A percentile compares a stretch with the other conserved stretches of the same genome.
phyloP scores from a whole-genome alignment of 1,140 invertebrate species.

The Scaptomyza hsui region DNA sequence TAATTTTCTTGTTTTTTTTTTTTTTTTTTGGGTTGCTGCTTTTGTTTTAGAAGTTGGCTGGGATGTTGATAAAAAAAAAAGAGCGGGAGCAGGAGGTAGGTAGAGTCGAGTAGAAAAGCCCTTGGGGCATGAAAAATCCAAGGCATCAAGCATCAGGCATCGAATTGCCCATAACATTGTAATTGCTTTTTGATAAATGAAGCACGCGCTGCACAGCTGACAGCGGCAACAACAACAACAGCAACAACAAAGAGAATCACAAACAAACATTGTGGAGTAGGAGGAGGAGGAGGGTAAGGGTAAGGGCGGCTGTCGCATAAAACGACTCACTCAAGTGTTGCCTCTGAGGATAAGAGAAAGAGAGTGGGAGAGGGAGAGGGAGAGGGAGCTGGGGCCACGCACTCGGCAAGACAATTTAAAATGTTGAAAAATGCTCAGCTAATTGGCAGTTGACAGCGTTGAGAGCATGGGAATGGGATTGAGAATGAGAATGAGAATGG shows the following conservation, averaged over 20 bases:
- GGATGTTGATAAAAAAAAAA: neutral
- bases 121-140: conserved; percentile 32
- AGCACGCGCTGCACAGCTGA: conserved; percentile 78
- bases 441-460: conserved; percentile 78
- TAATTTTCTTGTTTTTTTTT: neutral
- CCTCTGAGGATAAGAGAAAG: neutral
- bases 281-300: neutral
- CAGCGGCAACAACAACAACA: conserved; percentile 48
- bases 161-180: conserved; percentile 72
- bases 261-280: conserved; percentile 4
- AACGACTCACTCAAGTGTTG: conserved; percentile 74
- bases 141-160: conserved; percentile 53
- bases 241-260: conserved; percentile 36
- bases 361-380: neutral
- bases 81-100: too few relatives aligned
- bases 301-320: conserved; percentile 36
- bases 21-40: conserved; percentile 8
- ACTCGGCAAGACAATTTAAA: conserved; percentile 77
- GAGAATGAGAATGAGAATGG: conserved; percentile 26
- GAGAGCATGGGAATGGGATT: conserved; percentile 58
- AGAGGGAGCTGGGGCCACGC: conserved; percentile 50
- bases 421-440: conserved; percentile 80
- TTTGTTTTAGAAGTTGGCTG: conserved; percentile 63
- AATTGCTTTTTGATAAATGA: conserved; percentile 82
- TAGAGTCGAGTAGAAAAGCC: conserved; percentile 24